Evolutionary conservation across 2,113 vertebrate genomes (phyloP).

Genomic region (Perca flavescens): DNA sequence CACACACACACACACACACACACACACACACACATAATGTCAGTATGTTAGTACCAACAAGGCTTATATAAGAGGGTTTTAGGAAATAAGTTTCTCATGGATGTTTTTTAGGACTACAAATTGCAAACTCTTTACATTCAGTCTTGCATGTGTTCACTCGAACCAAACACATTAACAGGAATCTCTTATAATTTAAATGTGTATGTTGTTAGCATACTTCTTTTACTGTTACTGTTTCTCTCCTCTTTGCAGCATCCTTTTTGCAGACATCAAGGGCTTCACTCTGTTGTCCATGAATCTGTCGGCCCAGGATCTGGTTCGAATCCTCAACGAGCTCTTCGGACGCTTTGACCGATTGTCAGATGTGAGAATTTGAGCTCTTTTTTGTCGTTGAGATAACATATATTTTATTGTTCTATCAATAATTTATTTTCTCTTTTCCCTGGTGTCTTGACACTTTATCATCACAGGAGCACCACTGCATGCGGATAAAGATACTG

Average conservation of each 20-base stretch:
- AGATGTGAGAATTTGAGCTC: conserved; percentile 83
- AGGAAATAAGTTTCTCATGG: too few relatives aligned
- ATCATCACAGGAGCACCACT: conserved; percentile 90
- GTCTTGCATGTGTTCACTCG: background rate
- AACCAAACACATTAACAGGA: background rate
- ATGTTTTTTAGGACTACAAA: background rate
- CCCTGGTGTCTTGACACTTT: background rate
- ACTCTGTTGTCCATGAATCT: conserved; percentile 95
- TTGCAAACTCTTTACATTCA: background rate
- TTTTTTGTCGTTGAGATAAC: background rate
- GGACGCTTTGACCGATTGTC: conserved; percentile 95
- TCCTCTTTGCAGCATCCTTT: conserved; percentile 90
- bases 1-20: background rate
- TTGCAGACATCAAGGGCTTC: conserved; percentile 98
- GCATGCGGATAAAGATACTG: conserved; percentile 95
- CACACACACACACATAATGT: background rate
- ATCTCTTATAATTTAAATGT: background rate
- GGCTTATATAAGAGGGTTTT: background rate
- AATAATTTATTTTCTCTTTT: background rate
- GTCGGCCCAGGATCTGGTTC: conserved; percentile 94
- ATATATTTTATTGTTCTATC: background rate
- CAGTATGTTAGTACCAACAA: too few relatives aligned
- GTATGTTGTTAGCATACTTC: background rate
- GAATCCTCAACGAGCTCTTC: conserved; percentile 96
- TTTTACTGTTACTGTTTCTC: background rate